A percentile compares a stretch with the other conserved stretches of the same genome.
These are phyloP conservation scores for Calycopis cecrops DNA, from an alignment of 1,140 invertebrate species.

Conservation along the genomic window DNA sequence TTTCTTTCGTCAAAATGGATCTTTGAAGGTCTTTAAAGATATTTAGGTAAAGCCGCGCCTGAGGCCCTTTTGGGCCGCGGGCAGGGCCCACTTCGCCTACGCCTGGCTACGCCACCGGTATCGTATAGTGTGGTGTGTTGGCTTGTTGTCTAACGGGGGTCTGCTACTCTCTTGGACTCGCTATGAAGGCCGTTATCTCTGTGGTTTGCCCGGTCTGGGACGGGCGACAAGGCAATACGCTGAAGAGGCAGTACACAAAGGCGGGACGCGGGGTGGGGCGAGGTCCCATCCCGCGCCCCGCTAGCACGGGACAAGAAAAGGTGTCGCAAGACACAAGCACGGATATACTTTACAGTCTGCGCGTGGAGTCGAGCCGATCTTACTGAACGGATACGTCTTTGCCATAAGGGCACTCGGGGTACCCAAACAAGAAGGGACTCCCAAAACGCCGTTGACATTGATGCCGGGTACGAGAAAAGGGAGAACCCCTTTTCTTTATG, in stretches of 20 bases:
- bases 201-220: slow-evolving; percentile 61
- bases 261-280: slow-evolving; percentile 55
- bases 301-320: slow-evolving; percentile 55
- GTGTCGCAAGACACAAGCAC: slow-evolving; percentile 49
- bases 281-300: slow-evolving; percentile 48
- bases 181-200: slow-evolving; percentile 73
- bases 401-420: too few relatives aligned
- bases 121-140: slow-evolving; percentile 67
- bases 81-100: too few relatives aligned
- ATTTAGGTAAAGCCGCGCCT: too few relatives aligned
- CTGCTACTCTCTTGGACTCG: slow-evolving; percentile 76
- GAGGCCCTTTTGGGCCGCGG: too few relatives aligned
- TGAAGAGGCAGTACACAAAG: slow-evolving; percentile 45
- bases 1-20: too few relatives aligned
- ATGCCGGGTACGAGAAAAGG: too few relatives aligned
- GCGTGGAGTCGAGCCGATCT: slow-evolving; percentile 62
- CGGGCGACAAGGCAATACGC: slow-evolving; percentile 37
- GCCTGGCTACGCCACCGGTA: slow-evolving; percentile 39
- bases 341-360: slow-evolving; percentile 67
- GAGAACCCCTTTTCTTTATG: too few relatives aligned
- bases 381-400: slow-evolving; percentile 65
- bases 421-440: too few relatives aligned
- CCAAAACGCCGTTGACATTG: too few relatives aligned
- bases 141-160: slow-evolving; percentile 67
- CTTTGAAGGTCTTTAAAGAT: too few relatives aligned